A percentile compares a stretch with the other conserved stretches of the same genome.
phyloP scores from a whole-genome alignment of 2,113 vertebrate genomes.

The Crotalus viridis region DNA sequence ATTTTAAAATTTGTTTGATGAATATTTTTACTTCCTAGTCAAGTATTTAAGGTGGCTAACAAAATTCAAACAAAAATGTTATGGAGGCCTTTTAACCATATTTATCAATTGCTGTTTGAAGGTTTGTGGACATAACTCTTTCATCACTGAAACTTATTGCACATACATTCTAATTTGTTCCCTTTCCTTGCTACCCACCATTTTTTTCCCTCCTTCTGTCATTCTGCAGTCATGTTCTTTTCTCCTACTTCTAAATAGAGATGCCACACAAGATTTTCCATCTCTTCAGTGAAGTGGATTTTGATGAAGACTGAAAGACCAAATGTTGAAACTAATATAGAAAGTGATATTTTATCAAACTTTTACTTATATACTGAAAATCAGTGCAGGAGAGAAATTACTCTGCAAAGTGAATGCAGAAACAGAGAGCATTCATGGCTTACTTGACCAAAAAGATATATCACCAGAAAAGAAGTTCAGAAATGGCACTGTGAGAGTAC shows the following conservation, averaged over 20 bases:
- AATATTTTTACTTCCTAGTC: not conserved
- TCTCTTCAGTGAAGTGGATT: slow-evolving; percentile 38
- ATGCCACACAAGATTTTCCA: not conserved
- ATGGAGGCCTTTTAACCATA: not conserved
- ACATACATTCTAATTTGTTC: slow-evolving; percentile 31
- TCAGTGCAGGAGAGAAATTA: slow-evolving; percentile 30
- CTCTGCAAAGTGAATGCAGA: slow-evolving; percentile 38
- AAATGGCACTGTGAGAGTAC: not conserved
- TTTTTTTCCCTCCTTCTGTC: not conserved
- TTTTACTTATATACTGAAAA: slow-evolving; percentile 33
- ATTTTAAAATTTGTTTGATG: not conserved
- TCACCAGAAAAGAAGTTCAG: slow-evolving; percentile 15
- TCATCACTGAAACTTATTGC: slow-evolving; percentile 2
- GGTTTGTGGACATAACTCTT: not conserved
- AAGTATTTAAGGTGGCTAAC: not conserved
- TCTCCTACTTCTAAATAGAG: not conserved
- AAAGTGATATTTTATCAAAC: slow-evolving; percentile 33
- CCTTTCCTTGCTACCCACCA: not conserved
- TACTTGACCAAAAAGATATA: slow-evolving; percentile 3
- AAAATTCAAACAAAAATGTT: not conserved
- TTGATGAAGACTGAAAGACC: slow-evolving; percentile 28
- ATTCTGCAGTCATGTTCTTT: not conserved
- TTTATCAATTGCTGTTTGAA: slow-evolving; percentile 10
- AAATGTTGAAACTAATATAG: slow-evolving; percentile 29
- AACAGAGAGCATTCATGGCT: not conserved